Percentiles rank a stretch among this genome's conserved stretches.
phyloP scores from a whole-genome alignment of 2,113 vertebrate species.

The Ceratotherium simum region DNA sequence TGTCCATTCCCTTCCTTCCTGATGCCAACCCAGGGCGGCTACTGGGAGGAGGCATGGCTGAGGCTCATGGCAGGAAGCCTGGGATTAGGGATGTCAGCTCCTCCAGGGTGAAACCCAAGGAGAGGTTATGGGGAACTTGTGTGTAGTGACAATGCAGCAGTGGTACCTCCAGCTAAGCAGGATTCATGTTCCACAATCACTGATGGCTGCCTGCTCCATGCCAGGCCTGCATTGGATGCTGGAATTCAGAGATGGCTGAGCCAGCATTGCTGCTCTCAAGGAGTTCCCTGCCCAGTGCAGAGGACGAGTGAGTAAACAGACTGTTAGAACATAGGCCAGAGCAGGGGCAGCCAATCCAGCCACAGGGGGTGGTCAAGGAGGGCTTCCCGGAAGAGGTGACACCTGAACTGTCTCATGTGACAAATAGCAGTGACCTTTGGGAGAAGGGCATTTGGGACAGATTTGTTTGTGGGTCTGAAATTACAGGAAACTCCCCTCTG shows the following conservation, averaged over 20 bases:
- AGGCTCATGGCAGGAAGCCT: background rate
- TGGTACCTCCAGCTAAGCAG: background rate
- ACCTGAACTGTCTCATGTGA: background rate
- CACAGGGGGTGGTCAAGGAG: background rate
- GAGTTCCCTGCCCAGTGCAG: background rate
- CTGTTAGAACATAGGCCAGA: background rate
- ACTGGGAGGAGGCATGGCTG: background rate
- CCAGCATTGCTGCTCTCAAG: background rate
- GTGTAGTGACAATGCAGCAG: background rate
- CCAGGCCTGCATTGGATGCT: background rate
- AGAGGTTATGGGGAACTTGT: background rate
- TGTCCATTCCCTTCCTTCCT: slow-evolving; percentile 3
- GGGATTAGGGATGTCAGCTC: background rate
- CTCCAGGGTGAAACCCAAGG: background rate
- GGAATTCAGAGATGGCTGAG: background rate
- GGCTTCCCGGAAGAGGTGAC: slow-evolving; percentile 32
- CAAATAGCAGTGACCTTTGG: background rate
- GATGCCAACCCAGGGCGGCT: background rate
- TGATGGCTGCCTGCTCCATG: background rate
- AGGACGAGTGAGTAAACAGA: background rate
- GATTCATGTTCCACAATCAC: background rate
- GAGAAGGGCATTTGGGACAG: background rate
- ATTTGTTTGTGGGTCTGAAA: slow-evolving; percentile 2
- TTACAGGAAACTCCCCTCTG: background rate
- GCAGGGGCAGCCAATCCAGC: background rate